These are phyloP conservation scores for Nycticryphes semicollaris DNA, from an alignment of 2,113 vertebrate species.

Conservation along the genomic window DNA sequence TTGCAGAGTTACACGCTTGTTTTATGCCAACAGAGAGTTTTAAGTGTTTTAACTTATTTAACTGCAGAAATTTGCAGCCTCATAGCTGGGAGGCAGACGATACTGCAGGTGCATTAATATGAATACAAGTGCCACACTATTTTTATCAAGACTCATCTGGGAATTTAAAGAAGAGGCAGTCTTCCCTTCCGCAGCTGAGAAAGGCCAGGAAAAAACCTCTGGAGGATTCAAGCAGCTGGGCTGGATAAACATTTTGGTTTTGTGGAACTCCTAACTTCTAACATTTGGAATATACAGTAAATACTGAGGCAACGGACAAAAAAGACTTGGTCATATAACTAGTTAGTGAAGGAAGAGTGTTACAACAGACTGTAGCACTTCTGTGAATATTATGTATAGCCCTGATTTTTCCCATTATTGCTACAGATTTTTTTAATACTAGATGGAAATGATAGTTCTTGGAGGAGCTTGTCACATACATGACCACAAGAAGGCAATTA, in stretches of 20 bases:
- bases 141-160: conserved; percentile 45
- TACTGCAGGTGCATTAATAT: conserved; percentile 25
- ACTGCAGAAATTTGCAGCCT: conserved; percentile 38
- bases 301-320: neutral
- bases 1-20: neutral
- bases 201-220: neutral
- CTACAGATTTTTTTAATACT: neutral
- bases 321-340: neutral
- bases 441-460: neutral
- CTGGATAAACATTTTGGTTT: conserved; percentile 21
- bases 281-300: neutral
- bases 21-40: neutral
- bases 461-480: neutral
- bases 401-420: neutral
- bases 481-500: neutral
- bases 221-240: conserved; percentile 32
- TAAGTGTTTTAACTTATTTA: neutral
- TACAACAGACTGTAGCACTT: neutral
- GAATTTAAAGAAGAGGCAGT: conserved; percentile 35
- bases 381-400: neutral
- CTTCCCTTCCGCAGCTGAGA: conserved; percentile 27
- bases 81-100: conserved; percentile 29
- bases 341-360: neutral
- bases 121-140: conserved; percentile 29
- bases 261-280: neutral